These are phyloP conservation scores for Tragelaphus oryx DNA, from an alignment of 2,797 vertebrate genomes.

Conservation along the genomic window DNA sequence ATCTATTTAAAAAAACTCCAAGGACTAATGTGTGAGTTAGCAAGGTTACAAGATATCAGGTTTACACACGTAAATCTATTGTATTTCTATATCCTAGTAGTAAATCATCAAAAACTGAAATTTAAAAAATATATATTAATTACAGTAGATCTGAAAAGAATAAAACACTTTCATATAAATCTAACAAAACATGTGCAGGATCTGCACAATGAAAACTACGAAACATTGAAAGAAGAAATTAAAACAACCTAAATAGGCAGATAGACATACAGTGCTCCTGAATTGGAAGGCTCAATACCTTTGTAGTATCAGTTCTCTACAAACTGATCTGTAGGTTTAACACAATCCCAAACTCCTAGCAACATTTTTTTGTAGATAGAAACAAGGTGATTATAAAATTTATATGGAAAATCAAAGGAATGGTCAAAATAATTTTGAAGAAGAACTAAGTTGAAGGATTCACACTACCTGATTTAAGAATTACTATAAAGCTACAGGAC, in stretches of 20 bases:
- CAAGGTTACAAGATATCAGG: not conserved
- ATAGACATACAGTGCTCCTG: not conserved
- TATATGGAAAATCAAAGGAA: not conserved
- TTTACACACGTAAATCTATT: not conserved
- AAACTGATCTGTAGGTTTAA: not conserved
- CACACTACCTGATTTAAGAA: not conserved
- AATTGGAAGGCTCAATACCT: not conserved
- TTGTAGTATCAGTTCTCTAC: not conserved
- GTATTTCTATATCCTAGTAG: not conserved
- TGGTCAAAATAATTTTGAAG: not conserved
- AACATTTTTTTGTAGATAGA: not conserved
- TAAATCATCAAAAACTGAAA: not conserved
- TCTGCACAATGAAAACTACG: not conserved
- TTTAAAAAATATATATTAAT: not conserved
- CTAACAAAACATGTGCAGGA: not conserved
- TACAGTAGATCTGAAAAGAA: constrained; percentile 7
- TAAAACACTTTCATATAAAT: not conserved
- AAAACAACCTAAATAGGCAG: not conserved
- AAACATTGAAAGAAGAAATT: not conserved
- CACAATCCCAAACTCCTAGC: not conserved
- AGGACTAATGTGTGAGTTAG: not conserved
- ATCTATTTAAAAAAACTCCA: not conserved
- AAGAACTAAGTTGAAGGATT: not conserved
- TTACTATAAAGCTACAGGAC: not conserved
- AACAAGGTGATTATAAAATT: not conserved